phyloP scores from a whole-genome alignment of 2,797 vertebrate genomes.

The Phalloptychus januarius region DNA sequence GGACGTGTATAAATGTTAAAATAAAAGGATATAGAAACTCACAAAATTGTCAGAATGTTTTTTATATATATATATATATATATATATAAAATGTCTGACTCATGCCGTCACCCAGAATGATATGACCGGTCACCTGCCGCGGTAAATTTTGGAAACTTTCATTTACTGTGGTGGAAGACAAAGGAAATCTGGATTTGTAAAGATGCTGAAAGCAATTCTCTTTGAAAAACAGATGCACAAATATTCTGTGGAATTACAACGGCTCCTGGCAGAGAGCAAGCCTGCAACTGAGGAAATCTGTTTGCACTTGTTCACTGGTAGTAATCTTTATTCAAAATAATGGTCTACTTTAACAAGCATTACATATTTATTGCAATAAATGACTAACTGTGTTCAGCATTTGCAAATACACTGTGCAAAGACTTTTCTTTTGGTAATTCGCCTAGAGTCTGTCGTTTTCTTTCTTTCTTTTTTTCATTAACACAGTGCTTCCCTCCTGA shows the following conservation, averaged over 20 bases:
- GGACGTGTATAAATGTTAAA: too few relatives aligned
- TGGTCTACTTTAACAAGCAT: background rate
- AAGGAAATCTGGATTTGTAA: background rate
- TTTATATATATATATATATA: too few relatives aligned
- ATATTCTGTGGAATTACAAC: background rate
- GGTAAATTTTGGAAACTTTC: background rate
- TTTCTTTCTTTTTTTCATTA: background rate
- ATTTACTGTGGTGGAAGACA: background rate
- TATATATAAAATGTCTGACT: background rate
- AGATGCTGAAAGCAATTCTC: background rate
- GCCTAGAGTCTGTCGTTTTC: background rate
- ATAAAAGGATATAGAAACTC: too few relatives aligned
- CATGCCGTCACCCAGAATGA: background rate
- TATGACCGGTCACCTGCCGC: background rate
- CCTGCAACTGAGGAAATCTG: background rate
- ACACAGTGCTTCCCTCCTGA: background rate
- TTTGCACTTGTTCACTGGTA: background rate
- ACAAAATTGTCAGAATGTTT: too few relatives aligned
- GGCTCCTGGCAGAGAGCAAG: background rate
- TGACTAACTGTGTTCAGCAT: background rate
- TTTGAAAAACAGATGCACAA: background rate
- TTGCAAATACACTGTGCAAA: background rate
- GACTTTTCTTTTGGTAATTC: background rate
- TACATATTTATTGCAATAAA: background rate
- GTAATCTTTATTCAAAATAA: background rate